Percentiles rank a stretch among this genome's conserved stretches.
phyloP scores from a whole-genome alignment of 2,113 vertebrate genomes.

The Natator depressus region DNA sequence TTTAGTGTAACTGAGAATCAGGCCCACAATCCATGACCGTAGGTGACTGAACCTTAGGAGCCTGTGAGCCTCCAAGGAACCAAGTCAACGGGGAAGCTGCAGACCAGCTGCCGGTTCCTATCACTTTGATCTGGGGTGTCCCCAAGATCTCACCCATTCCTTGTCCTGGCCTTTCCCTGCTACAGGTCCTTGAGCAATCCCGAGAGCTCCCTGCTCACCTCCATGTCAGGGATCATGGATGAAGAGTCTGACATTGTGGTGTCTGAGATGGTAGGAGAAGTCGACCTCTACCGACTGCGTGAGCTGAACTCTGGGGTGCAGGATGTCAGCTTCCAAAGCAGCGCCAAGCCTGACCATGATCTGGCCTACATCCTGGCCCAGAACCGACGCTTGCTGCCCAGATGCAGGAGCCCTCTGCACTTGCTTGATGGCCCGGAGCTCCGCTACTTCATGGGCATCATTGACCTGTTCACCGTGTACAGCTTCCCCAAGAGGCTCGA shows the following conservation, averaged over 20 bases:
- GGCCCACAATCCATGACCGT: background rate
- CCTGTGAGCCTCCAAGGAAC: background rate
- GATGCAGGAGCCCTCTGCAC: conserved; percentile 85
- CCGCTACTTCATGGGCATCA: conserved; percentile 90
- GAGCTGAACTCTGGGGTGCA: background rate
- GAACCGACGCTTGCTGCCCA: conserved; percentile 85
- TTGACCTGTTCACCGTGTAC: conserved; percentile 91
- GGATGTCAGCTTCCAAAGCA: background rate
- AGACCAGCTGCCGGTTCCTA: no score
- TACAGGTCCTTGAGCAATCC: conserved; percentile 75
- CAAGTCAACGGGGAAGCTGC: background rate
- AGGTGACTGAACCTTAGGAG: background rate
- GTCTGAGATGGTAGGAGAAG: conserved; percentile 35
- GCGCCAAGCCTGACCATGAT: conserved; percentile 32
- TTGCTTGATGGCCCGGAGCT: conserved; percentile 87
- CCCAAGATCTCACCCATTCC: no score
- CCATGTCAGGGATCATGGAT: conserved; percentile 74
- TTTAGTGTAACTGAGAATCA: background rate
- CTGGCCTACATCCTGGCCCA: conserved; percentile 68
- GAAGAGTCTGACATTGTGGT: conserved; percentile 55
- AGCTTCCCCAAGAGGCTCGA: conserved; percentile 86
- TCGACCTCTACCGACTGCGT: background rate
- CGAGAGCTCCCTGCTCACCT: background rate
- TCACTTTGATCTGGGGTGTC: background rate
- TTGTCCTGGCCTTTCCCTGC: background rate